Evolutionary conservation across 2,797 vertebrate genomes (phyloP), one percentile per base, ranked within the genome.

Genomic region (Aselliscus stoliczkanus): DNA sequence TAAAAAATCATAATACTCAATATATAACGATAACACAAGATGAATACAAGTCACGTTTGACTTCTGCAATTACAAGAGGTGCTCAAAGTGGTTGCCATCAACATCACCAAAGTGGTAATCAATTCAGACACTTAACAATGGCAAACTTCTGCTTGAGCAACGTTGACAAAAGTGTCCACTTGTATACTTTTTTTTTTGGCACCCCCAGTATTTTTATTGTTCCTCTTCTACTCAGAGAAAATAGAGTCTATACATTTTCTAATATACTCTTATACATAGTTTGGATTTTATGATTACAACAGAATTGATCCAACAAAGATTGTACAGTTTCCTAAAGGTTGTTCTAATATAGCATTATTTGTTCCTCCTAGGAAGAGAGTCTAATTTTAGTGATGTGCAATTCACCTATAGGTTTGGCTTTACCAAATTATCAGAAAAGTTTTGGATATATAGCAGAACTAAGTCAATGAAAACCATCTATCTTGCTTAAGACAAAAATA

Each of bases 401-500:
- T 10, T 92, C 44, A 79, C 10, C 34, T 14, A 27, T 31, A 73
- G 18, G 23, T 39, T 86, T 75, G 65, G 29, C 50, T 90, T 92
- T 88, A 75, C 31, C 79, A 92, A 96, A 95, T 76, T 84, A 83
- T 7, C n/a, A 94, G 17, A n/a, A 84, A 87, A 79, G 47, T 75
- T 86, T 79, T 25, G 85, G 75, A 90, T 37, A 62, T 10, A 50
- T 44, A 39, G 47, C 23, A 84, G 56, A 94, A 94, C 13, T 47
- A 93, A 87, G 27, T 82, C 80, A 88, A 76, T 18, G 58, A 88
- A 90, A 96, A 39, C 14, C 37, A 93, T n/a, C 5, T 34, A 58
- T 81, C 73, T 25, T 77, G 65, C 31, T 80, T 29, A 58, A 84
- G 64, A 88, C 11, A 77, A 96, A 90, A 88, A 92, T 17, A 60